Evolutionary conservation across 2,888 invertebrate genomes (phyloP).

Genomic region (Polydrusus cervinus): DNA sequence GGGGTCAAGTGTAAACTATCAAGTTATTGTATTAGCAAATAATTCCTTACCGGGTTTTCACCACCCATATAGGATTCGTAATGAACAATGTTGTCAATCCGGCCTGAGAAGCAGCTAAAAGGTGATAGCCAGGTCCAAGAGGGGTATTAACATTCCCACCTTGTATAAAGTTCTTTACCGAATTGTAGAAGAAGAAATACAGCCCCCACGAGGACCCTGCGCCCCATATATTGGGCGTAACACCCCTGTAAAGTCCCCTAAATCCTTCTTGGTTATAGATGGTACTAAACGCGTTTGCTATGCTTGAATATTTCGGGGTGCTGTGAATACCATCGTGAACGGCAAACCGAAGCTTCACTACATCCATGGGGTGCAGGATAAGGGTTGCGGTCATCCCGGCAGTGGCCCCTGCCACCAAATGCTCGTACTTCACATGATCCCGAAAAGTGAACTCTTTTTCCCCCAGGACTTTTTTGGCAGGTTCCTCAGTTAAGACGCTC

Average conservation of each 20-base stretch:
- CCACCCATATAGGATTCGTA: conserved; percentile 99
- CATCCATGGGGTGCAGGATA: conserved; percentile 95
- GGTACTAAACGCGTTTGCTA: conserved; percentile 85
- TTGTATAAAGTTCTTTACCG: conserved; percentile 92
- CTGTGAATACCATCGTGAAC: conserved; percentile 91
- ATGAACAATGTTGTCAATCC: conserved; percentile 90
- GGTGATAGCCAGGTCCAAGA: conserved; percentile 87
- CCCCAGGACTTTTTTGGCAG: neutral
- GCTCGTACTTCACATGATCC: conserved; percentile 89
- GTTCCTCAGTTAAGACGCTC: conserved; percentile 43
- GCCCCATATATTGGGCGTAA: conserved; percentile 97
- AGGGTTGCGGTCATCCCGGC: conserved; percentile 97
- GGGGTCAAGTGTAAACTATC: neutral
- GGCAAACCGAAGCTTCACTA: conserved; percentile 98
- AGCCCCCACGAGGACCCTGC: conserved; percentile 98
- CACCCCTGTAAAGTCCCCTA: conserved; percentile 94
- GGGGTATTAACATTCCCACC: conserved; percentile 86
- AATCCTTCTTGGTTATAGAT: conserved; percentile 92
- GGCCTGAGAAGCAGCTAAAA: conserved; percentile 92
- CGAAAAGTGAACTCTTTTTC: conserved; percentile 62
- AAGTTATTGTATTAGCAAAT: neutral
- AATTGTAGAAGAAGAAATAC: conserved; percentile 97
- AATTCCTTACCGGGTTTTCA: conserved; percentile 85
- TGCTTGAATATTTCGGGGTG: conserved; percentile 90
- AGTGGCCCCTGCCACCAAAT: conserved; percentile 94